These are phyloP conservation scores for Hymenochirus boettgeri DNA, from an alignment of 2,113 vertebrate genomes.

Conservation along the genomic window DNA sequence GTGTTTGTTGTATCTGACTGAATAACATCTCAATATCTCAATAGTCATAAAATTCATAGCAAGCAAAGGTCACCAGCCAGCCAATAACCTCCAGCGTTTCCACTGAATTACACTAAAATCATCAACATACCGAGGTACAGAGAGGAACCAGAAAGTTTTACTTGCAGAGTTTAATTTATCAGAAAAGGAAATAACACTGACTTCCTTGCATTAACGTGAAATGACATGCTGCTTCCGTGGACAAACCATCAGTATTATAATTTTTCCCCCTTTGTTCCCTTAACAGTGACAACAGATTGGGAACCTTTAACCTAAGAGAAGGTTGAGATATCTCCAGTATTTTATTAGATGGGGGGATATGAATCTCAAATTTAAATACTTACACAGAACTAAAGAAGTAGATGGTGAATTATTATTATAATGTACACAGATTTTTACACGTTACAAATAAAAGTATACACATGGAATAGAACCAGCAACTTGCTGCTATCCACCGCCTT, in stretches of 20 bases:
- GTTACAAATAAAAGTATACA: too few species aligned
- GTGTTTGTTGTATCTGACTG: neutral
- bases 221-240: constrained; percentile 20
- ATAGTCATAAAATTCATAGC: neutral
- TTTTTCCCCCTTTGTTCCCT: neutral
- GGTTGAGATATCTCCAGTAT: neutral
- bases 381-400: too few species aligned
- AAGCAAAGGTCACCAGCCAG: constrained; percentile 31
- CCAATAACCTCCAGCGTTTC: constrained; percentile 17
- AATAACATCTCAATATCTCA: neutral
- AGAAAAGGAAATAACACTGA: constrained; percentile 29
- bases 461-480: too few species aligned
- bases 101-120: neutral
- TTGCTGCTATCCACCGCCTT: too few species aligned
- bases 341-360: too few species aligned
- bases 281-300: neutral
- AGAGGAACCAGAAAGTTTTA: constrained; percentile 1
- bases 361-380: too few species aligned
- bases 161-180: constrained; percentile 3
- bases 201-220: constrained; percentile 27
- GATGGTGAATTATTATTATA: too few species aligned
- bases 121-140: constrained; percentile 22
- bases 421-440: too few species aligned
- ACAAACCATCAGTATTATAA: constrained; percentile 3
- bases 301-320: neutral